Conservation (phyloP, 2,888 invertebrate species). For the Hemicrepidius hirtus region DNA sequence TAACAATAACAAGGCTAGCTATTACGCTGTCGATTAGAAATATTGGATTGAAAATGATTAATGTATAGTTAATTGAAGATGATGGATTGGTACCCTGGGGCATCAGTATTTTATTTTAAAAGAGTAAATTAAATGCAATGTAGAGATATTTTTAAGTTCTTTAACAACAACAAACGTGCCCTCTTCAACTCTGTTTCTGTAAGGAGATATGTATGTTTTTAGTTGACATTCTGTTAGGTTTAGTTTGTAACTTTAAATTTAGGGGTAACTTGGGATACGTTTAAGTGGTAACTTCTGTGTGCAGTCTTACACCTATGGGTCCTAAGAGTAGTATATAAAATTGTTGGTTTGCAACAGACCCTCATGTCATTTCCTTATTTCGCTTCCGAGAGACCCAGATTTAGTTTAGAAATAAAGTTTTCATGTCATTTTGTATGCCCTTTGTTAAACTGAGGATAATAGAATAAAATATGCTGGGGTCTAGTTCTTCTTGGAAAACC, state of each 20-base stretch:
- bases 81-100: conserved; percentile 2
- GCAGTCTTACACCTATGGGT: conserved; percentile 10
- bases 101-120: neutral
- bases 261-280: conserved; percentile 10
- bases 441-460: too few relatives aligned
- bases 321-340: conserved; percentile 10
- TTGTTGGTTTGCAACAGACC: neutral
- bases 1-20: conserved; percentile 6
- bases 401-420: too few relatives aligned
- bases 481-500: too few relatives aligned
- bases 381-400: too few relatives aligned
- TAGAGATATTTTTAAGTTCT: neutral
- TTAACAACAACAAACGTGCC: neutral
- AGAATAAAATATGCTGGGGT: too few relatives aligned
- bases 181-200: neutral
- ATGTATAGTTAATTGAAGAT: conserved; percentile 23
- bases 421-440: too few relatives aligned
- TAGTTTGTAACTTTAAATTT: conserved; percentile 24
- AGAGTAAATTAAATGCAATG: conserved; percentile 1
- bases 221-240: conserved; percentile 16
- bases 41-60: conserved; percentile 26
- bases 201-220: conserved; percentile 9
- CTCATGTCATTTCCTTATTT: too few relatives aligned
- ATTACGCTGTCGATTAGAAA: conserved; percentile 11
- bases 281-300: conserved; percentile 13